Conservation (phyloP, 2,797 vertebrate species). For the Dermochelys coriacea region DNA sequence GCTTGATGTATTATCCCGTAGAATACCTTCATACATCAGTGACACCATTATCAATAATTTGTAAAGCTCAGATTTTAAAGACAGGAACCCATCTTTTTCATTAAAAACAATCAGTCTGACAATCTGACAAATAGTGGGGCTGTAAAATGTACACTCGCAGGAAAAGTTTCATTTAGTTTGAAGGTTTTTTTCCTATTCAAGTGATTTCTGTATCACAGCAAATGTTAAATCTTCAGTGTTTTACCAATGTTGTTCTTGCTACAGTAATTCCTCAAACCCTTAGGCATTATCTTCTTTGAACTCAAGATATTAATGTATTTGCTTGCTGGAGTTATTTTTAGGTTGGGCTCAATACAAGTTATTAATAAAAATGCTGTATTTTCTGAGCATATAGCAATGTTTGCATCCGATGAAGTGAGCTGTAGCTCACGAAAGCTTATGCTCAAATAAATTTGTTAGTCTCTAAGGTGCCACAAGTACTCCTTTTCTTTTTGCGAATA, state of each 20-base stretch:
- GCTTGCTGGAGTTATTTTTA: slow-evolving; percentile 64
- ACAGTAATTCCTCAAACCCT: slow-evolving; percentile 42
- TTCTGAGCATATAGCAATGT: slow-evolving; percentile 32
- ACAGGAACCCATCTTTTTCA: not conserved
- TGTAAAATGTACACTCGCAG: not conserved
- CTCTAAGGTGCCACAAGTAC: no score
- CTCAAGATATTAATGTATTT: slow-evolving; percentile 62
- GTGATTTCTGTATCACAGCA: slow-evolving; percentile 16
- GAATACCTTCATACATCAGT: not conserved
- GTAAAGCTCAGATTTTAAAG: not conserved
- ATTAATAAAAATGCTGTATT: slow-evolving; percentile 66
- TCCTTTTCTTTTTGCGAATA: no score
- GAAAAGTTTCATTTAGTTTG: not conserved
- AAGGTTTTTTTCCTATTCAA: not conserved
- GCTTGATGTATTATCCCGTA: not conserved
- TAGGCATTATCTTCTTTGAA: not conserved
- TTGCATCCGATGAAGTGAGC: no score
- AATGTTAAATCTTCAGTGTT: slow-evolving; percentile 11
- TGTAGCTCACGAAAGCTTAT: no score
- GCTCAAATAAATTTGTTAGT: no score
- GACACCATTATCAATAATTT: not conserved
- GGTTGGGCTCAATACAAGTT: slow-evolving; percentile 37
- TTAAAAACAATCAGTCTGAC: slow-evolving; percentile 17
- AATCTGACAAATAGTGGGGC: slow-evolving; percentile 13
- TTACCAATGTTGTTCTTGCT: slow-evolving; percentile 8